phyloP scores from a whole-genome alignment of 2,797 vertebrate species.

The Dryobates pubescens region DNA sequence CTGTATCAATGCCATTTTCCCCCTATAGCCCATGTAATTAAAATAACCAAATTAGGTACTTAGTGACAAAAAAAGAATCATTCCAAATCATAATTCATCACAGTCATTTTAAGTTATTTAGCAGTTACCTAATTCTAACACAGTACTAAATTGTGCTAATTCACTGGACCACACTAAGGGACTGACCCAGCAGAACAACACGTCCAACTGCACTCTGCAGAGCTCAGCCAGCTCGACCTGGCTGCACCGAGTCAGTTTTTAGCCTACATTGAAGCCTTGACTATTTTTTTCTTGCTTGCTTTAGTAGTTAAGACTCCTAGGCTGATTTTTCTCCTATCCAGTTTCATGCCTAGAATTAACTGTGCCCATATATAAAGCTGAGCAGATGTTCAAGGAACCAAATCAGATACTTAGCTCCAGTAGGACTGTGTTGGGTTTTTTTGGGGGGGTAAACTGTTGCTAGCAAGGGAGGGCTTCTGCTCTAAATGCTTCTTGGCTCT shows the following conservation, averaged over 20 bases:
- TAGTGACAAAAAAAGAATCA: not conserved
- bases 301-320: not conserved
- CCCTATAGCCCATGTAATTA: not conserved
- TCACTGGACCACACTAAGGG: not conserved
- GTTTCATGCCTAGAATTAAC: constrained; percentile 41
- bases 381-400: constrained; percentile 20
- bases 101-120: not conserved
- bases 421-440: not conserved
- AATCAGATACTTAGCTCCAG: not conserved
- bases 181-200: not conserved
- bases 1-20: not conserved
- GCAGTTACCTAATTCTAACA: not conserved
- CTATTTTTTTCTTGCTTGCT: not conserved
- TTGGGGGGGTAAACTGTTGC: not conserved
- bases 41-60: not conserved
- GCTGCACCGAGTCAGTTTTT: not conserved
- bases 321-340: constrained; percentile 9
- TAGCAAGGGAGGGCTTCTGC: not conserved
- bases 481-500: not conserved
- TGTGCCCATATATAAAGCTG: not conserved
- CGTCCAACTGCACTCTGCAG: not conserved
- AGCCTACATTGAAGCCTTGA: not conserved
- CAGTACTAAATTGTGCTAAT: not conserved
- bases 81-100: not conserved
- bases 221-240: not conserved